These are phyloP conservation scores for Candoia aspera DNA, from an alignment of 2,113 vertebrate genomes.

Conservation along the genomic window DNA sequence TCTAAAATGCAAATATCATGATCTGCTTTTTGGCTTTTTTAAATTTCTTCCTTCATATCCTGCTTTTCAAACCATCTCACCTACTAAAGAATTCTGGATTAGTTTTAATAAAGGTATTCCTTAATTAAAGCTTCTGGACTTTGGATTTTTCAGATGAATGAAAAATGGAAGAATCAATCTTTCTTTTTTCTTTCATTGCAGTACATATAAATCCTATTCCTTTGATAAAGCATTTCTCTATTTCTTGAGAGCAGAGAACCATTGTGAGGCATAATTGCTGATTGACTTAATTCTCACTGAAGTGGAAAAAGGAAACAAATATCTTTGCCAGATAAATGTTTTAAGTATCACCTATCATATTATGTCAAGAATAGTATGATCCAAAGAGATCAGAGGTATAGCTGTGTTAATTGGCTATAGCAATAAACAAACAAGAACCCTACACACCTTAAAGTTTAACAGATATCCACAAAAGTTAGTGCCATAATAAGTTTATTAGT, in stretches of 20 bases:
- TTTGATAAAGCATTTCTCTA: background rate
- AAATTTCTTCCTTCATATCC: background rate
- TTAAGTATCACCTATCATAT: slow-evolving; percentile 19
- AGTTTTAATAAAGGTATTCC: background rate
- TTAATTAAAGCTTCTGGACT: background rate
- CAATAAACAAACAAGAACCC: background rate
- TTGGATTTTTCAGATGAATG: background rate
- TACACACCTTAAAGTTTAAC: background rate
- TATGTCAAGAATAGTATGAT: background rate
- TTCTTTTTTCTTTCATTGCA: background rate
- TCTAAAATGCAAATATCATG: background rate
- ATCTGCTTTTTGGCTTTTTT: background rate
- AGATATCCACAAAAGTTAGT: background rate
- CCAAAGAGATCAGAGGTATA: background rate
- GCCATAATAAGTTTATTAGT: background rate
- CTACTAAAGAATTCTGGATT: background rate
- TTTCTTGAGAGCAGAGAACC: background rate
- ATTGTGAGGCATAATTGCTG: background rate
- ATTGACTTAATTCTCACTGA: slow-evolving; percentile 20
- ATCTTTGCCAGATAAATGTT: slow-evolving; percentile 15
- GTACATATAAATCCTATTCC: background rate
- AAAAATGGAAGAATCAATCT: background rate
- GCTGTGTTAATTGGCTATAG: background rate
- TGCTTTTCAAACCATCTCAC: background rate
- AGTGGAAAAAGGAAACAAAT: background rate